Conservation (phyloP, 2,797 vertebrate species). For the Microcaecilia unicolor region DNA sequence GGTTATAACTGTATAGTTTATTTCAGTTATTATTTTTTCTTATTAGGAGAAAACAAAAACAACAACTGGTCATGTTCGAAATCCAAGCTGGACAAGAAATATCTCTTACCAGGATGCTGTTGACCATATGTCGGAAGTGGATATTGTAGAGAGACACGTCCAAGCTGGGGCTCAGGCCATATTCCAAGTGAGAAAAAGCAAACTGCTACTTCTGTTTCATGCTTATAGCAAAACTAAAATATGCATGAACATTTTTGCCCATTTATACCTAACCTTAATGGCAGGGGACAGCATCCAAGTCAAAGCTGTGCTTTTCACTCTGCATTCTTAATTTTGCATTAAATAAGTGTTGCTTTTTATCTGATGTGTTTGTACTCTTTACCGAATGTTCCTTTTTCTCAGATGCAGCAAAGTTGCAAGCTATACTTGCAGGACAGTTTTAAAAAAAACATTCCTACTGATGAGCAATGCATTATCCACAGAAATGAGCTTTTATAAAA, state of each 20-base stretch:
- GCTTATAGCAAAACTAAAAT: background rate
- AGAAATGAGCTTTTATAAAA: no score
- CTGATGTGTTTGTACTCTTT: no score
- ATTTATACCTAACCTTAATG: background rate
- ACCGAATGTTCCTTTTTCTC: no score
- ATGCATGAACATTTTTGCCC: no score
- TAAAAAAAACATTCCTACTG: no score
- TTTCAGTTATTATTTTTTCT: background rate
- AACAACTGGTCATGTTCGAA: slow-evolving; percentile 47
- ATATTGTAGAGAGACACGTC: slow-evolving; percentile 74
- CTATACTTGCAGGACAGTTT: no score
- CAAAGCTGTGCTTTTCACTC: no score
- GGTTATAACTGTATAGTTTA: slow-evolving; percentile 1
- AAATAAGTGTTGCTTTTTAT: no score
- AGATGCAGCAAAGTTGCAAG: no score
- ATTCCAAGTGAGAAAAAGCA: slow-evolving; percentile 69
- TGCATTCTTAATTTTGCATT: no score
- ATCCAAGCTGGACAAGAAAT: slow-evolving; percentile 58
- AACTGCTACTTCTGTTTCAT: background rate
- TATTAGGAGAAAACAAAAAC: slow-evolving; percentile 53
- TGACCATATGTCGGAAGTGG: slow-evolving; percentile 61
- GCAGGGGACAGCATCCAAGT: no score
- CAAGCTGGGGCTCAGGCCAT: slow-evolving; percentile 83
- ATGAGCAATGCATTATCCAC: no score
- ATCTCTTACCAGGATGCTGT: slow-evolving; percentile 56